Percentiles rank a stretch among this genome's conserved stretches.
Evolutionary conservation across 2,888 invertebrate species (phyloP).

Genomic region (Ditula angustiorana): DNA sequence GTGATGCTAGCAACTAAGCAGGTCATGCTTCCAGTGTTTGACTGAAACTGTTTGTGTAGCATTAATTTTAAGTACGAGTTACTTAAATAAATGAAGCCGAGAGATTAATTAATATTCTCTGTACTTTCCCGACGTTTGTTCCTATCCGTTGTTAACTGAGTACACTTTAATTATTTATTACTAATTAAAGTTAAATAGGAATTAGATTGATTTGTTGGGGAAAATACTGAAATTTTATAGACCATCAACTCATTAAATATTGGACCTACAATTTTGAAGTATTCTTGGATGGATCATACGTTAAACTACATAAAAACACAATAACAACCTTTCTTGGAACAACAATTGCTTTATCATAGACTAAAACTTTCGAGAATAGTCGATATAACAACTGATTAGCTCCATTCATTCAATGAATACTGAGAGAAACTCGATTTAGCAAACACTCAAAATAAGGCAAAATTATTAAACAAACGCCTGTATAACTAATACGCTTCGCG

Average conservation of each 20-base stretch:
- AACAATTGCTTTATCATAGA: background rate
- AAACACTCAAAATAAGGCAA: constrained; percentile 40
- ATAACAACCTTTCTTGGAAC: background rate
- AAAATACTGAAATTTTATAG: background rate
- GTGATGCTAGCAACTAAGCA: constrained; percentile 21
- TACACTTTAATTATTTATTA: constrained; percentile 27
- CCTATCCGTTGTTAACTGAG: background rate
- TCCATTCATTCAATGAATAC: constrained; percentile 54
- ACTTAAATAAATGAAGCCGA: background rate
- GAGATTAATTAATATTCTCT: constrained; percentile 15
- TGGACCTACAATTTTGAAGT: too few species aligned
- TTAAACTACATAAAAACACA: background rate
- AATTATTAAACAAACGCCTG: constrained; percentile 1
- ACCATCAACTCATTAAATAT: too few species aligned
- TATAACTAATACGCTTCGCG: constrained; percentile 13
- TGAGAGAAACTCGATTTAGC: constrained; percentile 51
- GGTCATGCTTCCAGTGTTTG: constrained; percentile 21
- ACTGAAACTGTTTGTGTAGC: constrained; percentile 51
- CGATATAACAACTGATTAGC: constrained; percentile 46
- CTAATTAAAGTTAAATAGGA: constrained; percentile 14
- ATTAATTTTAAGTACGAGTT: constrained; percentile 50
- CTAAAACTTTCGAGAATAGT: background rate
- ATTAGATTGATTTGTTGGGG: background rate
- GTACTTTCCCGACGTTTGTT: background rate
- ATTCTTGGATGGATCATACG: too few species aligned